Conservation (phyloP, 2,113 vertebrate species). For the Colossoma macropomum region DNA sequence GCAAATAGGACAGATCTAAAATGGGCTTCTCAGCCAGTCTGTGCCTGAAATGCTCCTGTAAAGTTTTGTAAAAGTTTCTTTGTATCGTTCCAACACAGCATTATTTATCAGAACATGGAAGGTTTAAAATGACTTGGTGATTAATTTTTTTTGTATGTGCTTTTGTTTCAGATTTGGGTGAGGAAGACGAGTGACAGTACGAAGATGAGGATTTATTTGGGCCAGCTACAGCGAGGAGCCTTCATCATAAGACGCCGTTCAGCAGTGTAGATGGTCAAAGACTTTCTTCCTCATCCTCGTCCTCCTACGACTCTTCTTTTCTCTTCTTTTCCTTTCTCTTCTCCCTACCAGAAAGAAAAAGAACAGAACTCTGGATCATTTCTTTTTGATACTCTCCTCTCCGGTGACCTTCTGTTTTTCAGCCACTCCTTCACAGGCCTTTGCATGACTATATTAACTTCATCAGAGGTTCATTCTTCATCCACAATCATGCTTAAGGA, state of each 20-base stretch:
- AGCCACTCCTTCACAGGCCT: neutral
- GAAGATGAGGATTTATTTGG: conserved; percentile 98
- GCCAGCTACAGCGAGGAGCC: conserved; percentile 95
- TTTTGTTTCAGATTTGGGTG: conserved; percentile 90
- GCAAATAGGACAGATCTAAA: neutral
- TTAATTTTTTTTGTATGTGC: conserved; percentile 17
- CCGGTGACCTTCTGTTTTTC: neutral
- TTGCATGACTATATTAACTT: neutral
- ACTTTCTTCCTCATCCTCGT: neutral
- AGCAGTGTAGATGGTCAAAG: conserved; percentile 79
- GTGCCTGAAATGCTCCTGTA: neutral
- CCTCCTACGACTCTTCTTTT: neutral
- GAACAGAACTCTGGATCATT: neutral
- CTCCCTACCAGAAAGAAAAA: neutral
- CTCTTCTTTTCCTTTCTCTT: conserved; percentile 15
- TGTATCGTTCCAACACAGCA: neutral
- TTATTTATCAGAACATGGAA: neutral
- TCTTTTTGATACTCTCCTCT: neutral
- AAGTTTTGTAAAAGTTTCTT: neutral
- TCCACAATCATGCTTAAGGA: neutral
- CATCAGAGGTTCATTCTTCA: neutral
- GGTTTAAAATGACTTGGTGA: neutral
- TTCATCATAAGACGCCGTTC: conserved; percentile 96
- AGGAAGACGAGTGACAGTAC: conserved; percentile 99
- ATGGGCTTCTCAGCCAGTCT: neutral